Evolutionary conservation across 2,888 invertebrate genomes (phyloP).

Genomic region (Elegia similella): DNA sequence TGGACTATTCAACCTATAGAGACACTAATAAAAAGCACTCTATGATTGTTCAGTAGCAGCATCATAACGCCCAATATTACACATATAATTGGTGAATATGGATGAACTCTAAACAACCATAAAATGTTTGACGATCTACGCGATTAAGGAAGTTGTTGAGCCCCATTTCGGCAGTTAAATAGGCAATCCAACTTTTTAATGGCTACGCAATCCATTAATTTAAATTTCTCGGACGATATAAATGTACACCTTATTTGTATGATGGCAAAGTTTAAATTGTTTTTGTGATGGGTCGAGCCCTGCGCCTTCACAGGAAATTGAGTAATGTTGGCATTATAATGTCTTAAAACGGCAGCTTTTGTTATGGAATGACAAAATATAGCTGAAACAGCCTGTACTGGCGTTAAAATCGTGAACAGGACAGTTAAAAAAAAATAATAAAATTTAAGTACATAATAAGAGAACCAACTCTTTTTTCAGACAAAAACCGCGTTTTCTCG

Average conservation of each 20-base stretch:
- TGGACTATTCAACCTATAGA: no score
- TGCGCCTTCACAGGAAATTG: conserved; percentile 6
- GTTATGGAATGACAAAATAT: conserved; percentile 8
- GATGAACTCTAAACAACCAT: conserved; percentile 14
- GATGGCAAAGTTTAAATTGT: conserved; percentile 14
- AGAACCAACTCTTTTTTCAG: no score
- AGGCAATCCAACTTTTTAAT: conserved; percentile 53
- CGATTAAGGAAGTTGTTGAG: conserved; percentile 35
- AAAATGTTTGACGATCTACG: conserved; percentile 35
- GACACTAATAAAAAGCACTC: no score
- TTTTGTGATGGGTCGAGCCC: background rate
- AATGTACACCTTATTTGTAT: conserved; percentile 15
- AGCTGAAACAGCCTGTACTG: conserved; percentile 1
- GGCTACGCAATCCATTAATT: conserved; percentile 35
- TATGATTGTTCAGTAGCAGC: background rate
- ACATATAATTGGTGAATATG: conserved; percentile 10
- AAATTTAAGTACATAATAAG: no score
- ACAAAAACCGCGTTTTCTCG: no score
- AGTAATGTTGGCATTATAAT: conserved; percentile 14
- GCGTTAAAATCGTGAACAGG: background rate
- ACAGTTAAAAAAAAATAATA: no score
- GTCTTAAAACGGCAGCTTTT: conserved; percentile 9
- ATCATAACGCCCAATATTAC: background rate
- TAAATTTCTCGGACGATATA: conserved; percentile 19
- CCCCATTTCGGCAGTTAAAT: conserved; percentile 41